phyloP scores from a whole-genome alignment of 2,888 invertebrate genomes.

The Pachliopta kotzebuea region DNA sequence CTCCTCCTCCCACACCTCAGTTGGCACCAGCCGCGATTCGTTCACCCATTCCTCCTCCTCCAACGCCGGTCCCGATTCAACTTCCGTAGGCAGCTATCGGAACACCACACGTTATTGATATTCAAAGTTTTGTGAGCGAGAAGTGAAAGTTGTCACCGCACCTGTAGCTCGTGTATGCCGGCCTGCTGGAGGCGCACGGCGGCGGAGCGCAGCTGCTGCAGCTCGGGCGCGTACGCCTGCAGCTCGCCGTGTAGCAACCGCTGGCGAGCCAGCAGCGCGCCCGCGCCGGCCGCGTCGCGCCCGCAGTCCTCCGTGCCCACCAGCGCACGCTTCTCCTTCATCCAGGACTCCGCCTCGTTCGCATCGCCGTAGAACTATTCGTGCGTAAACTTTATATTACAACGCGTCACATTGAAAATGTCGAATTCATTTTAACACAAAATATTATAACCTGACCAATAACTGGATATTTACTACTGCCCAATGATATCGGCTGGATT shows the following conservation, averaged over 20 bases:
- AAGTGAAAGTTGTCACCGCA: conserved; percentile 15
- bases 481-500: too few species aligned
- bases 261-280: conserved; percentile 92
- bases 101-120: background rate
- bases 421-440: too few species aligned
- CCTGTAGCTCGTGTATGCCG: conserved; percentile 80
- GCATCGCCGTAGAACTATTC: conserved; percentile 95
- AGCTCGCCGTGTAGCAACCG: conserved; percentile 93
- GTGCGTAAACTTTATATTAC: background rate
- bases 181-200: conserved; percentile 88
- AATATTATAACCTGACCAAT: too few species aligned
- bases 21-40: conserved; percentile 90
- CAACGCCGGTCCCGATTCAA: conserved; percentile 73
- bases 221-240: conserved; percentile 92
- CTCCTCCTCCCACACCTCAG: conserved; percentile 96
- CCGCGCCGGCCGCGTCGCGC: conserved; percentile 94
- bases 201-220: conserved; percentile 88
- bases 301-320: conserved; percentile 95
- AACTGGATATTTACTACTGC: too few species aligned
- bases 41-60: conserved; percentile 88
- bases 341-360: conserved; percentile 98
- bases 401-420: too few species aligned
- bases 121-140: background rate
- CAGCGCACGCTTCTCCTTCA: conserved; percentile 96
- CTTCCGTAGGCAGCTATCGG: conserved; percentile 81